Evolutionary conservation across 2,888 invertebrate species (phyloP), one percentile per base, ranked within the genome.

Genomic region (Acronicta leporina): DNA sequence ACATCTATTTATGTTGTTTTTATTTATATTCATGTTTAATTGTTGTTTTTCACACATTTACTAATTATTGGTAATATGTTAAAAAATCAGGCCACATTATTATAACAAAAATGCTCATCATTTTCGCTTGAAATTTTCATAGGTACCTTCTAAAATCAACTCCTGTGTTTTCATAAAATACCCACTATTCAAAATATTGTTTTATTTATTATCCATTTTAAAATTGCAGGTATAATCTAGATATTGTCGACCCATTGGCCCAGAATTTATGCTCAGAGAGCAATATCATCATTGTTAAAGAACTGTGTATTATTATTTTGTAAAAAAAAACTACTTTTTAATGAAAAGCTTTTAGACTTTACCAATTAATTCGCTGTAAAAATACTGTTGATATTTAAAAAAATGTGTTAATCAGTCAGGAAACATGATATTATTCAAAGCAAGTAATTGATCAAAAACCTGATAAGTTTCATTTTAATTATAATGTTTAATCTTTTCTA

Each of bases 191-290:
- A 68, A 58, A 58, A 57, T 52, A 47, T 59, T 43, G 55, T 61
- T 67, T 67, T 48, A 57, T 49, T 30, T 9, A 30, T 9, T 11
- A 20, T 9, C 14, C 8, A 45, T 30, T 55, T 62, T 44, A 63
- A 67, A 30, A 9, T 75, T 75, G 55, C 48, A 51, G 10, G 45
- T 60, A 55, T 64, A 47, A 59, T 72, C 41, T 64, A 16, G 59
- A 75, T 60, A 30, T 67, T 45, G 30, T 45, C 53, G 46, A 40
- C 48, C 58, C 60, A 58, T 56, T 61, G 42, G 48, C 11, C 46
- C 55, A 53, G 25, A 75, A 63, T 61, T 73, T 48, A 64, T 33
- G 51, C 57, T 33, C 43, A 42, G 40, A 53, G 48, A 60, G 57
- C 57, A 56, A 62, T 63, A 62, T 41, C 6, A 45, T 64, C 45